Conservation (phyloP, 2,888 invertebrate genomes). For the Cryptocephalus primarius region DNA sequence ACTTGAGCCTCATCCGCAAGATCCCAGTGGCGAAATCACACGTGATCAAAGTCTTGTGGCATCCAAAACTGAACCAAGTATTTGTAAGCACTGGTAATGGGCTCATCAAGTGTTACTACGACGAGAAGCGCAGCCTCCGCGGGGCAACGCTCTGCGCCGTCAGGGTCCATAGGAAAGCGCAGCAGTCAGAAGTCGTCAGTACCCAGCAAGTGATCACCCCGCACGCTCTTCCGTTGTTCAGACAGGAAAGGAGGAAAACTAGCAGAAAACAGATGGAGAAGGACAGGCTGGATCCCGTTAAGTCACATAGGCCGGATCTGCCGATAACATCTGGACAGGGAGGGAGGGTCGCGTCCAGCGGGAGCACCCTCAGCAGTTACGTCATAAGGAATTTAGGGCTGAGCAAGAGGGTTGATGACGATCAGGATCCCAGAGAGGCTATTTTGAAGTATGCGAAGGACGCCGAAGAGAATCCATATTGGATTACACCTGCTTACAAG, state of each 20-base stretch:
- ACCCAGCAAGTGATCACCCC: conserved; percentile 85
- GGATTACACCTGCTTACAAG: conserved; percentile 87
- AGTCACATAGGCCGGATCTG: conserved; percentile 71
- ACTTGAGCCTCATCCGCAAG: conserved; percentile 60
- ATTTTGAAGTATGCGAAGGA: conserved; percentile 91
- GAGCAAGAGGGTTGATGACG: conserved; percentile 84
- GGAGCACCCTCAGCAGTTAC: conserved; percentile 83
- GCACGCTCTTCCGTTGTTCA: conserved; percentile 88
- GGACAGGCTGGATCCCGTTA: conserved; percentile 76
- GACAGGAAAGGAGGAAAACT: conserved; percentile 81
- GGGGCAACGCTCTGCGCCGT: conserved; percentile 86
- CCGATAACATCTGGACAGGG: conserved; percentile 82
- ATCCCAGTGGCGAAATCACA: conserved; percentile 71
- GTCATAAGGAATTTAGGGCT: conserved; percentile 91
- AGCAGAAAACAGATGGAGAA: conserved; percentile 86
- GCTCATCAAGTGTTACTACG: conserved; percentile 80
- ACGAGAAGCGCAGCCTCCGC: conserved; percentile 71
- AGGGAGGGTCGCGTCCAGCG: conserved; percentile 87
- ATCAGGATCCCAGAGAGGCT: conserved; percentile 89
- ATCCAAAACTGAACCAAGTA: conserved; percentile 95
- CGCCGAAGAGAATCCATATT: conserved; percentile 92
- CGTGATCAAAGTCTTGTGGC: conserved; percentile 87
- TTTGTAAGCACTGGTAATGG: conserved; percentile 90
- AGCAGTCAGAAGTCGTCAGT: conserved; percentile 77
- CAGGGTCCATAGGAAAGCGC: conserved; percentile 67